Conservation (phyloP, 2,797 vertebrate genomes). For the Margarornis squamiger region DNA sequence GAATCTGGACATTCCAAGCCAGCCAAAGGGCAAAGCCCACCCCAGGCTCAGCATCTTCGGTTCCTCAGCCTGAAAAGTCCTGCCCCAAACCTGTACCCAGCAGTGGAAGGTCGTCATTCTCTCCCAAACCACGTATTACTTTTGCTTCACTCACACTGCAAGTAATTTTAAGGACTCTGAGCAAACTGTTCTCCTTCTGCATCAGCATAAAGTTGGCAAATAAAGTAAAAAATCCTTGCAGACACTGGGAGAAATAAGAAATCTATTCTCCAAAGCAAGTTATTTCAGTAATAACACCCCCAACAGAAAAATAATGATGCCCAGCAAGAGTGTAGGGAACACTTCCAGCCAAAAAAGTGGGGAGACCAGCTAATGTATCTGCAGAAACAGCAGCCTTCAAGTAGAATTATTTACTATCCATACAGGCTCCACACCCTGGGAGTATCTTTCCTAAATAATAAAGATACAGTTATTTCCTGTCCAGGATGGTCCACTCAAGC, state of each 20-base stretch:
- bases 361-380: not conserved
- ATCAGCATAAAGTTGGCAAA: not conserved
- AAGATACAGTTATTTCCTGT: not conserved
- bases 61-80: not conserved
- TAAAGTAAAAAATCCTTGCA: not conserved
- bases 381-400: not conserved
- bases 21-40: not conserved
- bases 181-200: not conserved
- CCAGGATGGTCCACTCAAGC: not conserved
- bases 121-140: not conserved
- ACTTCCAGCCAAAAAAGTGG: not conserved
- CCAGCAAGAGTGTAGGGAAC: not conserved
- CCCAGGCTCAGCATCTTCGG: not conserved
- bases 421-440: not conserved
- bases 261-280: not conserved
- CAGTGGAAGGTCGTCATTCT: rapidly evolving
- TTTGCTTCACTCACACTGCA: not conserved
- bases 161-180: not conserved
- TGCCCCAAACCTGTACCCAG: not conserved
- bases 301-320: not conserved
- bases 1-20: not conserved
- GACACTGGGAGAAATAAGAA: not conserved
- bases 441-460: not conserved
- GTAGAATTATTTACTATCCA: not conserved
- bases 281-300: not conserved